Percentiles rank a stretch among this genome's conserved stretches.
Evolutionary conservation across 2,888 invertebrate species (phyloP).

Genomic region (Notodonta ziczac): DNA sequence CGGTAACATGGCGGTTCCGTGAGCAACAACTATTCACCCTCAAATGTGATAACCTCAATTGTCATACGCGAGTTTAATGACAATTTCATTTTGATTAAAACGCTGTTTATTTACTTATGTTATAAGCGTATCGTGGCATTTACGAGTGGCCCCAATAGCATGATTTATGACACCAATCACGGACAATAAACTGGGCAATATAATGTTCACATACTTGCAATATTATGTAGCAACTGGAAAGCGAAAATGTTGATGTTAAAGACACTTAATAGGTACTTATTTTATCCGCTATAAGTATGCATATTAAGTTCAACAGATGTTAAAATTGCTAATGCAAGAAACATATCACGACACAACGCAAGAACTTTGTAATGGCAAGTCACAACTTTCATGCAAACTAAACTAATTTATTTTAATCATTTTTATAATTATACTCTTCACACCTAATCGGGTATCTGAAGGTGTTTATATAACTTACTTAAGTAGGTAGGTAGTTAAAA

Average conservation of each 20-base stretch:
- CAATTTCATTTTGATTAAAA: slow-evolving; percentile 38
- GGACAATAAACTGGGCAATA: slow-evolving; percentile 9
- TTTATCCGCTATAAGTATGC: no score
- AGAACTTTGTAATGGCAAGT: neutral
- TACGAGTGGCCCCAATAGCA: slow-evolving; percentile 50
- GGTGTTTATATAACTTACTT: no score
- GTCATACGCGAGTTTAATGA: slow-evolving; percentile 24
- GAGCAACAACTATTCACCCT: neutral
- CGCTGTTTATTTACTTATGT: slow-evolving; percentile 42
- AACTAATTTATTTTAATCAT: neutral
- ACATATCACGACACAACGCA: neutral
- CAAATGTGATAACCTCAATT: slow-evolving; percentile 28
- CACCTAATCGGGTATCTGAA: no score
- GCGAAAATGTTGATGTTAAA: no score
- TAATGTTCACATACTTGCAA: slow-evolving; percentile 8
- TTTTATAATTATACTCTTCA: neutral
- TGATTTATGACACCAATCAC: slow-evolving; percentile 48
- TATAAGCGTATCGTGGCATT: slow-evolving; percentile 48
- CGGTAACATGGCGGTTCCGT: neutral
- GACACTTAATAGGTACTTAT: no score
- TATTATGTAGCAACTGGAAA: neutral
- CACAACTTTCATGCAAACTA: neutral
- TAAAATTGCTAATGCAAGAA: neutral
- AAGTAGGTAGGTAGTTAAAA: no score
- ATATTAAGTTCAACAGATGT: neutral